Base-by-base conservation (phyloP, 2,113 vertebrate species). In the Apteryx owenii region DNA sequence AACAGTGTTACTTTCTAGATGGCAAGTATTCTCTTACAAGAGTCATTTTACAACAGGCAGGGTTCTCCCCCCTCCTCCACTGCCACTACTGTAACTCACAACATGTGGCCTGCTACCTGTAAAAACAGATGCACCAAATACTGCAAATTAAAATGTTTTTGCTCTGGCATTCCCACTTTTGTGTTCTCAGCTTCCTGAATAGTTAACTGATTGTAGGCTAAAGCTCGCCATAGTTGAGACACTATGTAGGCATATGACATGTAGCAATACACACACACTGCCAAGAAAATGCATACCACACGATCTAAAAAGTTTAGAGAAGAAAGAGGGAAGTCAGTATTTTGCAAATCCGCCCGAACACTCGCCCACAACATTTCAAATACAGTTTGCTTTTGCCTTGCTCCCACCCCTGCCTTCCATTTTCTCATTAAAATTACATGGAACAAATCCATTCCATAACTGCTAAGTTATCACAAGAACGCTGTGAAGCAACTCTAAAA, bases 211-310 rank as follows among this genome's bases (percentile, higher is more conserved):
- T 62, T 51, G 40, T 61, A 33, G 44, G 40, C 44, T 9, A 65
- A 66, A 82, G 26, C 38, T 51, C 26, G 69, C 51, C 31, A 28
- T 36, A 58, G 33, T 1, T n/a, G 44, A 40, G 85, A 38, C 26
- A 25, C 22, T 70, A n/a, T 10, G 42, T 8, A 33, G 53, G 31
- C 46, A 85, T 19, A 25, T 3, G 2, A 19, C 25, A 46, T 1
- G 10, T 8, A 50, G 23, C 46, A 79, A 38, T 6, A n/a, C 5
- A 6, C 4, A 80, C 15, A 22, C 0, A 0, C 21, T 54, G 17
- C 7, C 26, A 83, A 83, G 17, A 76, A 61, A 88, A 90, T 36
- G 36, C 19, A 0, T 33, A 44, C 8, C 5, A 5, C 9, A 40
- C 4, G 3, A 68, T 31, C 69, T 54, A 46, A 33, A 50, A 65